phyloP scores from a whole-genome alignment of 2,113 vertebrate species.

The Acrocephalus arundinaceus region DNA sequence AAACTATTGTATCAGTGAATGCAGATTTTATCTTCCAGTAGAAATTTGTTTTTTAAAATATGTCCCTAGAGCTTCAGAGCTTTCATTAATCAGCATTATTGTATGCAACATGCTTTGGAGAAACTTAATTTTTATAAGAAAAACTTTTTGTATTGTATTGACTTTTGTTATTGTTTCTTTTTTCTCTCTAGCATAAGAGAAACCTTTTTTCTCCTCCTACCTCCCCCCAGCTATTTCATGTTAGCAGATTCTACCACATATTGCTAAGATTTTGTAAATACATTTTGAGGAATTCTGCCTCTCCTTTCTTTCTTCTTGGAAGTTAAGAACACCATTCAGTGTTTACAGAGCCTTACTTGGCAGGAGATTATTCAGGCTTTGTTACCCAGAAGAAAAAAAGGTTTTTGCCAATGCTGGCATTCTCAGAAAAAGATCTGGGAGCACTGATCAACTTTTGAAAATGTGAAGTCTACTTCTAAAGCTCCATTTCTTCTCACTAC shows the following conservation, averaged over 20 bases:
- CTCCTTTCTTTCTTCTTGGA: background rate
- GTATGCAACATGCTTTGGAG: background rate
- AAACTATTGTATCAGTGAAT: background rate
- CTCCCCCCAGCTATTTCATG: rapidly evolving
- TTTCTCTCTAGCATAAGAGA: background rate
- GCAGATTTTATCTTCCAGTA: background rate
- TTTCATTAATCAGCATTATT: background rate
- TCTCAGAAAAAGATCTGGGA: background rate
- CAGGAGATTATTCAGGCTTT: background rate
- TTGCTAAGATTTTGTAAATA: background rate
- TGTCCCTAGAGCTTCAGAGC: background rate
- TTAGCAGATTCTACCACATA: background rate
- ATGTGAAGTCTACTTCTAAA: background rate
- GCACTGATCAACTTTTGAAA: background rate
- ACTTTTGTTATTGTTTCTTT: background rate
- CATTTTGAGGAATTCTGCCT: background rate
- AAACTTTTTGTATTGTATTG: background rate
- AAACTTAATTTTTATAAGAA: background rate
- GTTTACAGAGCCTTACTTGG: background rate
- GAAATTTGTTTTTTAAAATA: background rate
- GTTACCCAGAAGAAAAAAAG: background rate
- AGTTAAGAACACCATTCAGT: background rate
- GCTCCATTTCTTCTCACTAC: background rate
- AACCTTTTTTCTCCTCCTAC: rapidly evolving
- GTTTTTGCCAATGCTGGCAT: background rate